Conservation (phyloP, 1,140 invertebrate species). For the Tetramorium parvispinum region DNA sequence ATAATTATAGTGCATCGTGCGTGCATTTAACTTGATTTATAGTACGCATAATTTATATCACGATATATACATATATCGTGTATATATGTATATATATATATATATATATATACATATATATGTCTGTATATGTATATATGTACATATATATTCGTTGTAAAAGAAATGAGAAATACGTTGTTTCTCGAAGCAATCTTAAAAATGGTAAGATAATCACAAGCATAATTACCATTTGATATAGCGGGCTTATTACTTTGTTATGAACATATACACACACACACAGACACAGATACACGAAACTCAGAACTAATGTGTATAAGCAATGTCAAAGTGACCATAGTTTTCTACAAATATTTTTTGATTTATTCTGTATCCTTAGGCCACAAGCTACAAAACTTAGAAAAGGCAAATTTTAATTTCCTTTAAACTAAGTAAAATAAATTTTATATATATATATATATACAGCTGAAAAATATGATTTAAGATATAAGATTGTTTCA, state of each 20-base stretch:
- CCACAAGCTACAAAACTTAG: constrained; percentile 28
- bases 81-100: constrained; percentile 15
- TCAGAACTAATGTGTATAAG: constrained; percentile 56
- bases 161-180: constrained; percentile 35
- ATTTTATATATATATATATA: constrained; percentile 61
- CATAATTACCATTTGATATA: constrained; percentile 61
- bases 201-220: constrained; percentile 42
- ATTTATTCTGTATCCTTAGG: constrained; percentile 66
- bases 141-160: constrained; percentile 24
- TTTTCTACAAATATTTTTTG: constrained; percentile 41
- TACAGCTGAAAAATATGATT: constrained; percentile 64
- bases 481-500: constrained; percentile 56
- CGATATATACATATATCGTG: neutral
- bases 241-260: constrained; percentile 47
- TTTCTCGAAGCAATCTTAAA: constrained; percentile 58
- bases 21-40: constrained; percentile 51
- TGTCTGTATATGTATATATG: constrained; percentile 1
- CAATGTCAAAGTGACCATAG: constrained; percentile 51
- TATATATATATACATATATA: neutral
- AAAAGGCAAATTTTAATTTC: constrained; percentile 6
- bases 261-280: neutral
- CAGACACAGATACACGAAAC: neutral
- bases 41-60: constrained; percentile 49
- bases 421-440: constrained; percentile 65
- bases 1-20: constrained; percentile 37